Evolutionary conservation across 2,797 vertebrate genomes (phyloP).

Genomic region (Pitangus sulphuratus): DNA sequence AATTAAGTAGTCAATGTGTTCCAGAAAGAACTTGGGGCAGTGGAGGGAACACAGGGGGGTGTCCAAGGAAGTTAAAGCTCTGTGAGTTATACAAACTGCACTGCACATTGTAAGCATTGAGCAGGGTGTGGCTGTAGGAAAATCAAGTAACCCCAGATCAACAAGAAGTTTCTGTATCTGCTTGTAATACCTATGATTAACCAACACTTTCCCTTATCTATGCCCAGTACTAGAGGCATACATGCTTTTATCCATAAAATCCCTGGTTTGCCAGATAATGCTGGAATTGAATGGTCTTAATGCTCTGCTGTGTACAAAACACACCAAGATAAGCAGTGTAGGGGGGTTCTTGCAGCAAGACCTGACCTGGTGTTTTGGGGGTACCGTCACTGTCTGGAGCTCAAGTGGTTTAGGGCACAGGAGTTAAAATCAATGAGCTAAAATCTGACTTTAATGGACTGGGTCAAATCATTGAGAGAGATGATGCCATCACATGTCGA

Average conservation of each 20-base stretch:
- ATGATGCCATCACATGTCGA: background rate
- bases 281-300: background rate
- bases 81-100: background rate
- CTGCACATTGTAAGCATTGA: background rate
- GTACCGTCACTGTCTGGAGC: background rate
- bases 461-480: background rate
- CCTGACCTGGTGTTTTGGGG: background rate
- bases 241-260: background rate
- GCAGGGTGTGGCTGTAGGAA: background rate
- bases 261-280: background rate
- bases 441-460: background rate
- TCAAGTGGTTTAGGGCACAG: accelerated
- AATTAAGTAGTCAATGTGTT: background rate
- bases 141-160: background rate
- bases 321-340: accelerated
- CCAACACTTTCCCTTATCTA: background rate
- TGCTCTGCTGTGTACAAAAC: background rate
- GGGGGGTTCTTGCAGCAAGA: background rate
- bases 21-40: background rate
- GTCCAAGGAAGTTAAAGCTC: background rate
- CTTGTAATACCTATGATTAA: accelerated
- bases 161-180: background rate
- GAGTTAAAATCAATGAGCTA: background rate
- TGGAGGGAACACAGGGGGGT: too few relatives aligned
- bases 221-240: too few relatives aligned